Percentiles rank a stretch among this genome's conserved stretches.
Evolutionary conservation across 2,888 invertebrate genomes (phyloP).

Genomic region (Drosophila aldrichi): DNA sequence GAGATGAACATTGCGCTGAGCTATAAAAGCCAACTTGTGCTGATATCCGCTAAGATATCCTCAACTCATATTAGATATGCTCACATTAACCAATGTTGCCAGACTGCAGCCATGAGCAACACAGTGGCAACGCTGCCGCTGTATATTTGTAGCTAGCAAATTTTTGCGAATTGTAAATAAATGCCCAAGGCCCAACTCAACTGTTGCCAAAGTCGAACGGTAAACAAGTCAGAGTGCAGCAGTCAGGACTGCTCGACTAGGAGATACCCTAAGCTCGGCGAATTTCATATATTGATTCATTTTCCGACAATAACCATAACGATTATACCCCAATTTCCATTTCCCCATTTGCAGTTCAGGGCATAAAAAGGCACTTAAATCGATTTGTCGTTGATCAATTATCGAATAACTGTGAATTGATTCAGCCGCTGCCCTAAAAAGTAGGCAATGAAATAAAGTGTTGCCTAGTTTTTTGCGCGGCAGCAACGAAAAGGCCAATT

Average conservation of each 20-base stretch:
- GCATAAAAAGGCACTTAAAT: not conserved
- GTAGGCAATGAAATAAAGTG: constrained; percentile 26
- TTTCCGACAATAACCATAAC: not conserved
- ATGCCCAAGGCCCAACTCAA: not conserved
- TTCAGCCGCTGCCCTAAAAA: constrained; percentile 1
- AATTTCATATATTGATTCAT: no score
- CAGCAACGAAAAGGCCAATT: constrained; percentile 43
- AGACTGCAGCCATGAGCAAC: not conserved
- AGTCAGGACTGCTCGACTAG: not conserved
- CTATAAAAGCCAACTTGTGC: no score
- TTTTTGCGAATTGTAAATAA: not conserved
- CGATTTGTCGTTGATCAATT: not conserved
- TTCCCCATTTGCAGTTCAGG: not conserved
- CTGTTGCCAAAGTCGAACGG: not conserved
- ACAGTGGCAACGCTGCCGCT: not conserved
- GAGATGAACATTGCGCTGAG: not conserved
- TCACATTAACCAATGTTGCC: not conserved
- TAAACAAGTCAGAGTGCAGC: not conserved
- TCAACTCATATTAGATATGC: not conserved
- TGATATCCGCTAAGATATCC: no score
- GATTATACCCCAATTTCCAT: not conserved
- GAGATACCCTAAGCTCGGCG: not conserved
- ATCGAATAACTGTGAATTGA: constrained; percentile 10
- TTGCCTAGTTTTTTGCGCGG: constrained; percentile 32
- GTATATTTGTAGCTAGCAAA: not conserved